Evolutionary conservation across 2,888 invertebrate species (phyloP), one percentile per base, ranked within the genome.

Genomic region (Aporophyla lueneburgensis): DNA sequence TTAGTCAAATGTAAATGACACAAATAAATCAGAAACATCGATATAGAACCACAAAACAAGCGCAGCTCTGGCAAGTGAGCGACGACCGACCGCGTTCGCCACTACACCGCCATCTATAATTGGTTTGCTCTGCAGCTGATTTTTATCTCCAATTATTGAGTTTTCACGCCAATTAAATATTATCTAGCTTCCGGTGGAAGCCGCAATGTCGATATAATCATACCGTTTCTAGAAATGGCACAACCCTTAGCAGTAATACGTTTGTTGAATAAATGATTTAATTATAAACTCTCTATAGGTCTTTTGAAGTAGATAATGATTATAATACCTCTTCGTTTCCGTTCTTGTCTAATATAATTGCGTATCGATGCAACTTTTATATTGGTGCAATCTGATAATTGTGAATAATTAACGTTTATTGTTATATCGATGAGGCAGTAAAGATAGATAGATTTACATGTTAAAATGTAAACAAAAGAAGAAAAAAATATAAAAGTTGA

Each of bases 111-210:
- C 91, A 92, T 91, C 89, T 91, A 94, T 96, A 96, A 96, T 96
- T 96, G 96, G 95, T 95, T 93, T 92, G 92, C 93, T 91, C 91
- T 89, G 90, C 92, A 92, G 92, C 93, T 92, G 96, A 96, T 96
- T 96, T 95, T 96, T 96, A 96, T 96, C 96, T 94, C 86, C 94
- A 95, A 95, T 96, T 95, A 96, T 96, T 96, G 95, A 95, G 95
- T 96, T 96, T 96, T 96, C 96, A 94, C 96, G 95, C 95, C 96
- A 96, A 96, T 96, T 96, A 96, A 94, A 94, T 94, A 94, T 93
- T 94, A 96, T 95, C 95, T 94, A 89, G 90, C 91, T 95, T 95
- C 95, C 94, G 94, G 92, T 92, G 95, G 94, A 94, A 93, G 92
- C 92, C 91, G 91, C 90, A 91, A 91, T 91, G 88, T 93, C 87